These are phyloP conservation scores for Petrocephalus schoutedeni DNA, from an alignment of 2,797 vertebrate species.

Conservation along the genomic window DNA sequence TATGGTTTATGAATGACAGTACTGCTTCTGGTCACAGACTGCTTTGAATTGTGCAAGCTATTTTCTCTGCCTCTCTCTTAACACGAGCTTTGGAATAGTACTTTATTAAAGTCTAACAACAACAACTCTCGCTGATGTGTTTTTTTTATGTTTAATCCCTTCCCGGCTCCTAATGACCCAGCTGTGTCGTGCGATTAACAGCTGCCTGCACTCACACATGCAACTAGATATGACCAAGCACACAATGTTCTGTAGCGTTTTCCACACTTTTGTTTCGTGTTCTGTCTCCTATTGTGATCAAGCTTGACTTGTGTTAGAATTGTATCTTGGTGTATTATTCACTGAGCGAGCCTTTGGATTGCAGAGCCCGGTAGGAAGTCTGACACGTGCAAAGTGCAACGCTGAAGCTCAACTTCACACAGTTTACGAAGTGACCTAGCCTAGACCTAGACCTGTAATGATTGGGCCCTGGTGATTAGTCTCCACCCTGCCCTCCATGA, in stretches of 20 bases:
- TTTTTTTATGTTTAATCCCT: conserved; percentile 30
- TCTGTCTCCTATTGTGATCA: neutral
- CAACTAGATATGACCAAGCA: neutral
- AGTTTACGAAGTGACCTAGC: neutral
- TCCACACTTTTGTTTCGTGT: neutral
- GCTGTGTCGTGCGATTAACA: neutral
- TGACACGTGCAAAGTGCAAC: neutral
- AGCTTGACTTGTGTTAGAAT: neutral
- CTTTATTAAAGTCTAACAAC: conserved; percentile 67
- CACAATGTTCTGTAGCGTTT: neutral
- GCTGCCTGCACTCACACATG: neutral
- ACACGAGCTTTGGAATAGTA: conserved; percentile 50
- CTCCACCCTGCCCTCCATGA: neutral
- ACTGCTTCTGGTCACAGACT: conserved; percentile 46
- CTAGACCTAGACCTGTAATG: neutral
- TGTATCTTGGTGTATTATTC: neutral
- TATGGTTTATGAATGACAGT: conserved; percentile 46
- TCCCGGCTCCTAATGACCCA: neutral
- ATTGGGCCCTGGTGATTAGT: neutral
- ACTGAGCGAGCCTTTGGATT: neutral
- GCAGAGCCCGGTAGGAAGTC: neutral
- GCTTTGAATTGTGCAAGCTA: neutral
- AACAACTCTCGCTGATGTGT: conserved; percentile 27
- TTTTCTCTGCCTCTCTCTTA: conserved; percentile 43
- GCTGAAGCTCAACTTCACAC: neutral